Percentiles rank a stretch among this genome's conserved stretches.
phyloP scores from a whole-genome alignment of 2,113 vertebrate species.

The Sardina pilchardus region DNA sequence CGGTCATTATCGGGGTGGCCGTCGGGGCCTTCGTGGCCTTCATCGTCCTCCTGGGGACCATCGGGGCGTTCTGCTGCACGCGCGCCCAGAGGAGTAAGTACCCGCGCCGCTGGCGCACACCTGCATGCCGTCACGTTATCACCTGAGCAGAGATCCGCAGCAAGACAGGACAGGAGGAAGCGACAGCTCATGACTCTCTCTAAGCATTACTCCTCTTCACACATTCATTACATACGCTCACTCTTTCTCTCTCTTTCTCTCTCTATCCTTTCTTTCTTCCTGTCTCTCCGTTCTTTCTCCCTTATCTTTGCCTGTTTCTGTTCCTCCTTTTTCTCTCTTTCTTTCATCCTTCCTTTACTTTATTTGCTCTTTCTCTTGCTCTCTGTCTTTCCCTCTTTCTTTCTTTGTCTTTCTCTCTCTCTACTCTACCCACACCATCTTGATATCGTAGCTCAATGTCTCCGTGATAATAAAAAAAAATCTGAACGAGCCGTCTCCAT shows the following conservation, averaged over 20 bases:
- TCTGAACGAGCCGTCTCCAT: constrained; percentile 4
- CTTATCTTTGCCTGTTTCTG: not conserved
- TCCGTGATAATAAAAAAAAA: constrained; percentile 9
- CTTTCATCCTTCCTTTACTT: not conserved
- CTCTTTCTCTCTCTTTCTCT: not conserved
- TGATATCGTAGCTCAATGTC: not conserved
- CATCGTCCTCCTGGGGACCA: constrained; percentile 95
- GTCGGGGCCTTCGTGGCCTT: constrained; percentile 95
- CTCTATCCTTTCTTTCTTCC: not conserved
- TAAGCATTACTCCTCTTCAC: constrained; percentile 27
- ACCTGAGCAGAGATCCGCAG: constrained; percentile 36
- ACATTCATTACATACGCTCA: not conserved
- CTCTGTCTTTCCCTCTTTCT: not conserved
- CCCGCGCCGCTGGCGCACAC: constrained; percentile 2
- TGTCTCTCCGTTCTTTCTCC: not conserved
- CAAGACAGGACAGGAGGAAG: constrained; percentile 36
- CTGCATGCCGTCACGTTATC: constrained; percentile 45
- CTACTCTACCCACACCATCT: not conserved
- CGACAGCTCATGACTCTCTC: constrained; percentile 62
- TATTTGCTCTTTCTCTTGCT: not conserved
- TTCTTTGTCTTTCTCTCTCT: not conserved
- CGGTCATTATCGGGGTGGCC: constrained; percentile 96
- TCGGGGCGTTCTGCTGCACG: constrained; percentile 96
- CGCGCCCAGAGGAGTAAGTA: constrained; percentile 97
- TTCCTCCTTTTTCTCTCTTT: not conserved